Conservation (phyloP, 2,888 invertebrate genomes). For the Cataglyphis rosenhaueri region DNA sequence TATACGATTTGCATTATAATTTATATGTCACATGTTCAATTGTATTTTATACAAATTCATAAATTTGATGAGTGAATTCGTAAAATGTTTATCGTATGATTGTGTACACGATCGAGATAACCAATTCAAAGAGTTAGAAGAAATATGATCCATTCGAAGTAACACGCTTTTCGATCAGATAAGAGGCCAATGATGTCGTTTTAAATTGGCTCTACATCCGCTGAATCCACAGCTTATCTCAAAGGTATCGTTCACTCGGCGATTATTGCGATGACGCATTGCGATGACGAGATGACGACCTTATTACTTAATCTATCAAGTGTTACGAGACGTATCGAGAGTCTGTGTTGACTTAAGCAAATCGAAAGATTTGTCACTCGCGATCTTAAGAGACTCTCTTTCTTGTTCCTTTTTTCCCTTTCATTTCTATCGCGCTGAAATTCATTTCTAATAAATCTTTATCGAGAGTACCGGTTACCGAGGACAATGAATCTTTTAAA, state of each 20-base stretch:
- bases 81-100: background rate
- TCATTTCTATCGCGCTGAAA: conserved; percentile 56
- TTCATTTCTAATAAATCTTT: conserved; percentile 77
- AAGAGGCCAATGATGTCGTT: conserved; percentile 44
- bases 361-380: conserved; percentile 73
- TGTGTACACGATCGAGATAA: conserved; percentile 24
- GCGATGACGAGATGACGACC: conserved; percentile 59
- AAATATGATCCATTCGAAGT: conserved; percentile 38
- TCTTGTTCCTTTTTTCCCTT: conserved; percentile 41
- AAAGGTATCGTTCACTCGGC: conserved; percentile 38
- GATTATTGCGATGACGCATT: conserved; percentile 56
- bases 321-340: conserved; percentile 32
- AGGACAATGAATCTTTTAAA: conserved; percentile 79
- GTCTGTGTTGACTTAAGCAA: conserved; percentile 51
- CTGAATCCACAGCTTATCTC: conserved; percentile 43
- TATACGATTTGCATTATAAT: background rate
- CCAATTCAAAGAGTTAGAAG: background rate
- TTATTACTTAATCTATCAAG: conserved; percentile 56
- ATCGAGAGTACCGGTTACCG: conserved; percentile 78
- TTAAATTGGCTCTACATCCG: conserved; percentile 34
- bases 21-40: background rate
- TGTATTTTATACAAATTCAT: background rate
- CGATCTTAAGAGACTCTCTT: conserved; percentile 65
- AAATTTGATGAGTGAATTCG: background rate
- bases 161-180: conserved; percentile 34